phyloP scores from a whole-genome alignment of 1,140 invertebrate species.

The Drosophila orosa region DNA sequence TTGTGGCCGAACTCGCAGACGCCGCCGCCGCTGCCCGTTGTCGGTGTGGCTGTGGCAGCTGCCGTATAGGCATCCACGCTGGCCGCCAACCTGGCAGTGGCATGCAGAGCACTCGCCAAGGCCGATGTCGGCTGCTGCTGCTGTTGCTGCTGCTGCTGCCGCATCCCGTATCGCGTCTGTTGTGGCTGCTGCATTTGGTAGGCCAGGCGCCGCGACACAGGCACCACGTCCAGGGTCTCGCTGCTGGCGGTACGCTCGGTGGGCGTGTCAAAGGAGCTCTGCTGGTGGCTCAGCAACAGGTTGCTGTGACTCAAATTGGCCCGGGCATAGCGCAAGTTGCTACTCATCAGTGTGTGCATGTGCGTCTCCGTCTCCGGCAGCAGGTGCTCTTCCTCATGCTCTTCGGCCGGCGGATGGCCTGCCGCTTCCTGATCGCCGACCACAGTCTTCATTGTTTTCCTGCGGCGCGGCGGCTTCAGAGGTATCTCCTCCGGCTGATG shows the following conservation, averaged over 20 bases:
- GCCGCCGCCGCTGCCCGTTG: conserved; percentile 4
- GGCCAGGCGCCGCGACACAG: conserved; percentile 22
- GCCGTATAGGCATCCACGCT: conserved; percentile 74
- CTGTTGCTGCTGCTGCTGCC: conserved; percentile 13
- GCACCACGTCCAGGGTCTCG: conserved; percentile 64
- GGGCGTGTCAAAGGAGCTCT: conserved; percentile 67
- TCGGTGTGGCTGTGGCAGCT: conserved; percentile 58
- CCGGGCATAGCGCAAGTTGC: conserved; percentile 69
- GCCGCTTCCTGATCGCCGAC: conserved; percentile 10
- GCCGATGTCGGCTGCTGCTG: conserved; percentile 48
- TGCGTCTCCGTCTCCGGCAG: conserved; percentile 23
- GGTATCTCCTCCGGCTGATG: conserved; percentile 11
- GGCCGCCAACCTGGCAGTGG: conserved; percentile 69
- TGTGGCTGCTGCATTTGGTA: conserved; percentile 33
- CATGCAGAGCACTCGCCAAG: conserved; percentile 71
- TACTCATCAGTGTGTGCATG: conserved; percentile 21
- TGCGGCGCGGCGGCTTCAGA: conserved; percentile 60
- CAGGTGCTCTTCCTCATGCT: conserved; percentile 44
- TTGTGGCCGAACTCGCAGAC: conserved; percentile 62
- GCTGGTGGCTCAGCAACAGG: conserved; percentile 70
- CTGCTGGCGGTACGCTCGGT: conserved; percentile 75
- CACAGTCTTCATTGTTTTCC: conserved; percentile 17
- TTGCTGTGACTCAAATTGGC: conserved; percentile 79
- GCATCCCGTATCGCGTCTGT: conserved; percentile 11
- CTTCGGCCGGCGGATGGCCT: conserved; percentile 27